Evolutionary conservation across 2,888 invertebrate genomes (phyloP).

Genomic region (Melanotus villosus): DNA sequence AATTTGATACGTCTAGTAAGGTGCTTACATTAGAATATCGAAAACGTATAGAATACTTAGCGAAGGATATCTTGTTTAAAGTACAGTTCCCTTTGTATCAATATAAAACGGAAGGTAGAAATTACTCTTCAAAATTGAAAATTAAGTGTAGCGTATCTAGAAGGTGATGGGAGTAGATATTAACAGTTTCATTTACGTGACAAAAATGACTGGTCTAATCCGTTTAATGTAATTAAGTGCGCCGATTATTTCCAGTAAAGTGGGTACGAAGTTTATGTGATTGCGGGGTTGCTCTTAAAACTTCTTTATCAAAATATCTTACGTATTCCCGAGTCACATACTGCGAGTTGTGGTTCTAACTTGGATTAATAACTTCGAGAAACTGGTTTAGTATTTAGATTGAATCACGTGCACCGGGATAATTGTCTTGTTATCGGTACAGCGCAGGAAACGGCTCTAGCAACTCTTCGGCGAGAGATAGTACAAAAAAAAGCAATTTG

Average conservation of each 20-base stretch:
- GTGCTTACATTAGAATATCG: too few relatives aligned
- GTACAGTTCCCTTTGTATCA: too few relatives aligned
- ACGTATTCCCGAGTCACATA: constrained; percentile 34
- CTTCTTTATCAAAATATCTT: constrained; percentile 37
- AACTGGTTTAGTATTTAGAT: constrained; percentile 43
- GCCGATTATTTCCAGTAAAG: constrained; percentile 23
- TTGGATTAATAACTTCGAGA: constrained; percentile 40
- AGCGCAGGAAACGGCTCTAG: constrained; percentile 26
- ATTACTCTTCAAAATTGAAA: too few relatives aligned
- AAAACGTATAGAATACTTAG: too few relatives aligned
- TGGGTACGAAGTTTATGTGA: constrained; percentile 29
- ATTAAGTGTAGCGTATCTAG: too few relatives aligned
- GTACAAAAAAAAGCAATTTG: constrained; percentile 34
- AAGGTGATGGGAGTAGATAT: too few relatives aligned
- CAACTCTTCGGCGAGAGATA: constrained; percentile 23
- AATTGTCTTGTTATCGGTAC: constrained; percentile 47
- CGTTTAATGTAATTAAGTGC: constrained; percentile 28
- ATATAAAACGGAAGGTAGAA: too few relatives aligned
- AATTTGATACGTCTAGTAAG: too few relatives aligned
- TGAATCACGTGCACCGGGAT: constrained; percentile 43
- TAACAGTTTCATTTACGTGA: neutral
- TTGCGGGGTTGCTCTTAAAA: constrained; percentile 19
- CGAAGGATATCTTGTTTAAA: too few relatives aligned
- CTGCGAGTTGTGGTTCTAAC: constrained; percentile 31
- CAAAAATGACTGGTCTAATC: constrained; percentile 3